Percentiles rank a stretch among this genome's conserved stretches.
Evolutionary conservation across 1,140 invertebrate genomes (phyloP).

Genomic region (Neelides sp.): DNA sequence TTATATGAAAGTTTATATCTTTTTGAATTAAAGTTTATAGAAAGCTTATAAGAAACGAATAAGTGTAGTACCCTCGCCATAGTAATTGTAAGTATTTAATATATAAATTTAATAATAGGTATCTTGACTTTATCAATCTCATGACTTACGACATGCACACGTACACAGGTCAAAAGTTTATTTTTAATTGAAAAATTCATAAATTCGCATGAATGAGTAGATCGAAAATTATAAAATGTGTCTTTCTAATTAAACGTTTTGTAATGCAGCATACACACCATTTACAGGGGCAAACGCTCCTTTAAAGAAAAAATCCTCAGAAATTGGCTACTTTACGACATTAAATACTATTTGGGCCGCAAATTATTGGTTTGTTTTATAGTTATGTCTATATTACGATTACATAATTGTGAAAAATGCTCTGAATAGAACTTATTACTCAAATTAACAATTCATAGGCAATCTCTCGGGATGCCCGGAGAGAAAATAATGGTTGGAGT

Average conservation of each 20-base stretch:
- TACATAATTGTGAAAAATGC: no score
- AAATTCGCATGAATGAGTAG: no score
- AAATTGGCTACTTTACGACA: slow-evolving; percentile 52
- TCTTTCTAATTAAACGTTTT: no score
- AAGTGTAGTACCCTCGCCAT: not conserved
- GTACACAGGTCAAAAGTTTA: no score
- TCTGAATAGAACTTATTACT: no score
- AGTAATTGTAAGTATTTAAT: slow-evolving; percentile 6
- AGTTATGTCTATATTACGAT: no score
- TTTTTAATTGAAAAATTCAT: no score
- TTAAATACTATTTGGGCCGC: slow-evolving; percentile 73
- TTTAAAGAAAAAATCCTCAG: slow-evolving; percentile 46
- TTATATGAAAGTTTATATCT: no score
- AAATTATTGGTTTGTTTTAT: slow-evolving; percentile 66
- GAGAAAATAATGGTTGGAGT: slow-evolving; percentile 76
- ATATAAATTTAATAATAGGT: slow-evolving; percentile 38
- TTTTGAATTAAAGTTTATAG: slow-evolving; percentile 10
- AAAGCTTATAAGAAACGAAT: not conserved
- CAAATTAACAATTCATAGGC: no score
- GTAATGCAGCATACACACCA: slow-evolving; percentile 56
- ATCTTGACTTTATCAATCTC: slow-evolving; percentile 70
- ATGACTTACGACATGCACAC: slow-evolving; percentile 85
- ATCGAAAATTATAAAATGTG: no score
- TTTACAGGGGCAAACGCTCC: slow-evolving; percentile 73
- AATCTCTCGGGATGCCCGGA: slow-evolving; percentile 62